Conservation (phyloP, 2,113 vertebrate genomes). For the Podarcis raffonei region DNA sequence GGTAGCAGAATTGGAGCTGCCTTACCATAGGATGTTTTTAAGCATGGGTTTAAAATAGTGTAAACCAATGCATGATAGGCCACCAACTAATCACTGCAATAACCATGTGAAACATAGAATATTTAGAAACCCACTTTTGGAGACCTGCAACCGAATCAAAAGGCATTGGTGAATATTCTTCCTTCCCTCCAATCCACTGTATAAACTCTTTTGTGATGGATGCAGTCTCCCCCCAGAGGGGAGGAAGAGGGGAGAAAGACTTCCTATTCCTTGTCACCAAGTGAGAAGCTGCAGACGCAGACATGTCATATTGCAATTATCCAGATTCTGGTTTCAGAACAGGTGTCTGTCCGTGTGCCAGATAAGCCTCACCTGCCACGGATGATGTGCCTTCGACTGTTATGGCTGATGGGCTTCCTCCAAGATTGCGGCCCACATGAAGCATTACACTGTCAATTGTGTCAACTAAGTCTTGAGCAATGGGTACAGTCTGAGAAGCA, state of each 20-base stretch:
- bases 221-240: accelerated
- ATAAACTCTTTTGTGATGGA: background rate
- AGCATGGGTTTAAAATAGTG: too few species aligned
- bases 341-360: accelerated
- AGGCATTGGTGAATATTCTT: background rate
- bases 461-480: slow-evolving; percentile 80
- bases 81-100: background rate
- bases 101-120: background rate
- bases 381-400: slow-evolving; percentile 82
- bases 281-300: background rate
- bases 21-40: too few species aligned
- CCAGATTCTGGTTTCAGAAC: background rate
- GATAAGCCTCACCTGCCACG: slow-evolving; percentile 83
- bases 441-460: slow-evolving; percentile 88
- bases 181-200: background rate
- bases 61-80: too few species aligned
- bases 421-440: slow-evolving; percentile 80
- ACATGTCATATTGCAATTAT: background rate
- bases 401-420: slow-evolving; percentile 37
- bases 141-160: background rate
- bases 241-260: background rate
- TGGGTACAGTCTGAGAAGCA: slow-evolving; percentile 50
- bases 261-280: accelerated
- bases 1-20: too few species aligned
- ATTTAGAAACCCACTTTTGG: background rate